phyloP scores from a whole-genome alignment of 2,113 vertebrate species.

The Mellivora capensis region DNA sequence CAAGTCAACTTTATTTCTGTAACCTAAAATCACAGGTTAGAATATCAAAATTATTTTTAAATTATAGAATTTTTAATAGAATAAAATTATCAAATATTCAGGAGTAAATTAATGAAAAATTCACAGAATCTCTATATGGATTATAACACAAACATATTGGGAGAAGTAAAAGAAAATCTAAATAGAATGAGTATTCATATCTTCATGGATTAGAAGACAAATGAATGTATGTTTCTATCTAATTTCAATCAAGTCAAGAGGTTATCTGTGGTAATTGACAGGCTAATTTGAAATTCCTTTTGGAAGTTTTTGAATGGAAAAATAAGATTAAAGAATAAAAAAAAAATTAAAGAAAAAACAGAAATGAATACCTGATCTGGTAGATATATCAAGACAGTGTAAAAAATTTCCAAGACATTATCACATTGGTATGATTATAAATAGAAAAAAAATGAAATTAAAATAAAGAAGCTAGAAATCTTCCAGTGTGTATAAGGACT shows the following conservation, averaged over 20 bases:
- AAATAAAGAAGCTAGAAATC: neutral
- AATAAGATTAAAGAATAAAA: no score
- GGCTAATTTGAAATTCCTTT: neutral
- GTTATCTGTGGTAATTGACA: neutral
- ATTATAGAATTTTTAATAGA: neutral
- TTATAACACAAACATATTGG: neutral
- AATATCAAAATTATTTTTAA: neutral
- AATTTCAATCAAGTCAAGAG: neutral
- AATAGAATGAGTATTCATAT: neutral
- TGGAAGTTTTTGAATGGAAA: neutral
- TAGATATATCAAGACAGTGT: neutral
- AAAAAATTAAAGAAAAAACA: neutral
- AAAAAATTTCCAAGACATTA: neutral
- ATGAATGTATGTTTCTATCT: neutral
- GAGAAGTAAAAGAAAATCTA: neutral
- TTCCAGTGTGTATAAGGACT: neutral
- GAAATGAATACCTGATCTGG: neutral
- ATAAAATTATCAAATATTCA: neutral
- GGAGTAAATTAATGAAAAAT: neutral
- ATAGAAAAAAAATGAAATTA: neutral
- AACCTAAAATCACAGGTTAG: neutral
- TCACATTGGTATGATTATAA: neutral
- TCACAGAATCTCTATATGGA: neutral
- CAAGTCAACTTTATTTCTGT: neutral
- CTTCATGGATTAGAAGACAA: neutral